Percentiles rank a stretch among this genome's conserved stretches.
phyloP scores from a whole-genome alignment of 2,888 invertebrate species.

The Habroteleia sp. region DNA sequence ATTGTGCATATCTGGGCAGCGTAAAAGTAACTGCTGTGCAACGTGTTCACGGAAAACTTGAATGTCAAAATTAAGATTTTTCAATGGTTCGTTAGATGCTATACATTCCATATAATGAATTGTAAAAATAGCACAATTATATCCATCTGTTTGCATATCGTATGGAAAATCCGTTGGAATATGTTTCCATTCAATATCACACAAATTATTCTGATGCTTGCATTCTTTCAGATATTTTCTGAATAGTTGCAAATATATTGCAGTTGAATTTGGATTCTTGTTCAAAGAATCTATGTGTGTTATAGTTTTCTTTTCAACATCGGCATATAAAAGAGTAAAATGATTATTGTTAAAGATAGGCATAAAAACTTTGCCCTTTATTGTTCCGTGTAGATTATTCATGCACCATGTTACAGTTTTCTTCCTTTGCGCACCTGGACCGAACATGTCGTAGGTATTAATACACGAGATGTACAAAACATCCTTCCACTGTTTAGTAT shows the following conservation, averaged over 20 bases:
- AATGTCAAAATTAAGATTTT: background rate
- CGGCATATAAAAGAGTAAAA: background rate
- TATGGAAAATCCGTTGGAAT: background rate
- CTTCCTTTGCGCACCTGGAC: background rate
- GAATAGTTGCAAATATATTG: background rate
- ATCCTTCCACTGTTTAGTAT: slow-evolving; percentile 1
- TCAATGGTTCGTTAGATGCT: background rate
- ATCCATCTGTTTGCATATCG: slow-evolving; percentile 1
- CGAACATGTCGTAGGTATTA: background rate
- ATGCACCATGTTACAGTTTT: background rate
- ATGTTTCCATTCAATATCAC: background rate
- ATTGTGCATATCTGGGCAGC: background rate
- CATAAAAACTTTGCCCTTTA: slow-evolving; percentile 3
- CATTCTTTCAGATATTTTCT: slow-evolving; percentile 4
- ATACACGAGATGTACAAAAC: background rate
- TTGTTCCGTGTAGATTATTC: background rate
- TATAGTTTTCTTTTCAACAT: background rate
- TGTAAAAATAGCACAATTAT: slow-evolving; percentile 5
- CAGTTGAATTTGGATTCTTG: background rate
- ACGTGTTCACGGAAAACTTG: background rate
- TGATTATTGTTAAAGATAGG: background rate
- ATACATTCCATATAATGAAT: slow-evolving; percentile 8
- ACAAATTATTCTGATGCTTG: background rate
- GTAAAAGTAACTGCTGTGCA: background rate
- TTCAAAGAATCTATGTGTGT: background rate